Conservation (phyloP, 2,888 invertebrate species). For the Eudemis profundana region DNA sequence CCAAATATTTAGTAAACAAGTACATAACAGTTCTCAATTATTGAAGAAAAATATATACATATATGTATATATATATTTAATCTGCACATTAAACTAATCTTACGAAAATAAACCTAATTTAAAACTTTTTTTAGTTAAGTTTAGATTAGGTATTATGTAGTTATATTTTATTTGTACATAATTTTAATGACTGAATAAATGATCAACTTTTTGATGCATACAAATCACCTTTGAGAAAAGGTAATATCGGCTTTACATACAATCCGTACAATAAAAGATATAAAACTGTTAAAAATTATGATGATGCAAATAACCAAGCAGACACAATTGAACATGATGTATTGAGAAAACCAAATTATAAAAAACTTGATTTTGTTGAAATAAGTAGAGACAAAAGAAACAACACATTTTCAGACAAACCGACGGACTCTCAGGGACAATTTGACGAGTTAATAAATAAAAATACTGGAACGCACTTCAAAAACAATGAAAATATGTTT, state of each 20-base stretch:
- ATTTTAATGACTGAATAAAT: too few relatives aligned
- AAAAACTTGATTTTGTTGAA: neutral
- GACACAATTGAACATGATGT: neutral
- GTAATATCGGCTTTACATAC: neutral
- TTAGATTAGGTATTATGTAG: too few relatives aligned
- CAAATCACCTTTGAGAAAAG: neutral
- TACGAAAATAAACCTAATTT: too few relatives aligned
- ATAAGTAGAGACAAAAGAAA: neutral
- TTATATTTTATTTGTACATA: too few relatives aligned
- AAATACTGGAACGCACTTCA: too few relatives aligned
- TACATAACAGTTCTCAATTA: too few relatives aligned
- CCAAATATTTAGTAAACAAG: too few relatives aligned
- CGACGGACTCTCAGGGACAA: neutral
- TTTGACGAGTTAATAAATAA: neutral
- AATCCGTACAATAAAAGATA: constrained; percentile 12
- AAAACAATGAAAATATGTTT: neutral
- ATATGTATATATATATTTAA: too few relatives aligned
- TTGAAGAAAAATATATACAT: too few relatives aligned
- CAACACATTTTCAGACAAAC: neutral
- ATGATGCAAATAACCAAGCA: neutral
- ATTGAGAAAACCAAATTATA: neutral
- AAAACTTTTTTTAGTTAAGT: too few relatives aligned
- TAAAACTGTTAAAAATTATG: constrained; percentile 2
- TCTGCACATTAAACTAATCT: too few relatives aligned
- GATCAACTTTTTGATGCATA: neutral